phyloP scores from a whole-genome alignment of 1,140 invertebrate genomes.

The Drosophila insularis region DNA sequence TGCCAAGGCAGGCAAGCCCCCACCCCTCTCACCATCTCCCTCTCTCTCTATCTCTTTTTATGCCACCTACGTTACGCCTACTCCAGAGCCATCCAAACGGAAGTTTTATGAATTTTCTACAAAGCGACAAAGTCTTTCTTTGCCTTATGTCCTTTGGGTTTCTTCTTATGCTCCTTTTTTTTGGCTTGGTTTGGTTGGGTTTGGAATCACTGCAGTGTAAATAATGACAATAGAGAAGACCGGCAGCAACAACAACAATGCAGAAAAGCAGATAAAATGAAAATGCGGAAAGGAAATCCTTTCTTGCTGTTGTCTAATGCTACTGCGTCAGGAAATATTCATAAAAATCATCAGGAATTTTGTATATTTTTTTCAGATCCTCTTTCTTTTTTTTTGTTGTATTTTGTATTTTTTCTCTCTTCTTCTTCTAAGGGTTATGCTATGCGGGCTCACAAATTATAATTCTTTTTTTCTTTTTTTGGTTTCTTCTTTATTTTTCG shows the following conservation, averaged over 20 bases:
- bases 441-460: conserved; percentile 57
- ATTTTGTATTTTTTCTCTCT: neutral
- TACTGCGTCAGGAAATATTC: conserved; percentile 71
- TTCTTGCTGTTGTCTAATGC: conserved; percentile 42
- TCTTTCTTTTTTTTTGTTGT: conserved; percentile 16
- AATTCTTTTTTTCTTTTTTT: conserved; percentile 26
- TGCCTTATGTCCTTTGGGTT: conserved; percentile 49
- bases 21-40: neutral
- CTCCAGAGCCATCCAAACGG: conserved; percentile 57
- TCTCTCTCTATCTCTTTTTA: too few species aligned
- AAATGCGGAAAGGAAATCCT: conserved; percentile 38
- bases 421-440: conserved; percentile 6
- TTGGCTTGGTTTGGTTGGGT: conserved; percentile 48
- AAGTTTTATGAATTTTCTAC: conserved; percentile 80
- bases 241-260: neutral
- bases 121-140: conserved; percentile 70
- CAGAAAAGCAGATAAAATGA: conserved; percentile 15
- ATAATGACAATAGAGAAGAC: conserved; percentile 52
- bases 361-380: neutral
- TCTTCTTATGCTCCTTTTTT: conserved; percentile 13
- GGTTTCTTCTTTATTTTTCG: neutral
- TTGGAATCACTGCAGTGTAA: conserved; percentile 75
- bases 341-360: conserved; percentile 60
- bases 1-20: conserved; percentile 39
- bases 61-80: neutral